A percentile compares a stretch with the other conserved stretches of the same genome.
Evolutionary conservation across 1,140 invertebrate species (phyloP).

Genomic region (Trigoniulus corallinus): DNA sequence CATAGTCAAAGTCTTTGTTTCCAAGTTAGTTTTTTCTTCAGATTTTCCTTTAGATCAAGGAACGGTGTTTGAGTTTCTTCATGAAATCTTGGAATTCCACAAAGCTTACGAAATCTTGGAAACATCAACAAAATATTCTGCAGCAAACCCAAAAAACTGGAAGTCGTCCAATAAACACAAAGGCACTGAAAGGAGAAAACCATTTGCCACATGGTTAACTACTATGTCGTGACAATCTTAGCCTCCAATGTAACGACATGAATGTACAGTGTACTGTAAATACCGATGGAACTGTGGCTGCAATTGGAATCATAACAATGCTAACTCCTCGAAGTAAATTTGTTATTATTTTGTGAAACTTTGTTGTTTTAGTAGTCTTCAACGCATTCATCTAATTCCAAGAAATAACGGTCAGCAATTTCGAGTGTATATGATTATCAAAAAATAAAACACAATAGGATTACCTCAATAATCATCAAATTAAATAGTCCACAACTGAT

Average conservation of each 20-base stretch:
- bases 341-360: conserved; percentile 37
- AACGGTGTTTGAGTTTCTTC: conserved; percentile 49
- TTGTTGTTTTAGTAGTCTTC: conserved; percentile 23
- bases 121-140: conserved; percentile 55
- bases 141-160: conserved; percentile 47
- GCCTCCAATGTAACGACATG: neutral
- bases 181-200: conserved; percentile 38
- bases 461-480: conserved; percentile 24
- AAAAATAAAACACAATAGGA: too few species aligned
- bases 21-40: too few species aligned
- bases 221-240: neutral
- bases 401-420: conserved; percentile 1
- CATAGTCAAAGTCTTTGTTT: too few species aligned
- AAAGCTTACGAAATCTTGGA: conserved; percentile 42
- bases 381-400: conserved; percentile 4
- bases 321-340: conserved; percentile 47
- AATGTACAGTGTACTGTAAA: conserved; percentile 19
- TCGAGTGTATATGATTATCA: too few species aligned
- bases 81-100: conserved; percentile 44
- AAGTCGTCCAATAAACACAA: conserved; percentile 61
- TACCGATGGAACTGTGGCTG: conserved; percentile 30
- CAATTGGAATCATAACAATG: conserved; percentile 50
- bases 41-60: too few species aligned
- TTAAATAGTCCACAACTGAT: conserved; percentile 48
- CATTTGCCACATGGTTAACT: conserved; percentile 2